Conservation (phyloP, 2,797 vertebrate genomes). For the Brotula barbata region DNA sequence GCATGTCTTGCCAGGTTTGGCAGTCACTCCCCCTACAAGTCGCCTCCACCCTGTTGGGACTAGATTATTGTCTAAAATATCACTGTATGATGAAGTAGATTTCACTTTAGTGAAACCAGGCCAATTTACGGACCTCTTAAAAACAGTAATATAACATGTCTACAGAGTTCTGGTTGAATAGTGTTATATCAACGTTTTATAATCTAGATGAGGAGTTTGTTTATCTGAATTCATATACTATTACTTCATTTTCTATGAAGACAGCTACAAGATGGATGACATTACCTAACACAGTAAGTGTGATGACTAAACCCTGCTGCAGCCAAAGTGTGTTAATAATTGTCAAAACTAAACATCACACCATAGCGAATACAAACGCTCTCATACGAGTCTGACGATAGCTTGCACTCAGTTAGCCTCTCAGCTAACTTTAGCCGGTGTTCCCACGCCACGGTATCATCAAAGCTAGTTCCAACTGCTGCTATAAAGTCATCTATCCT, state of each 20-base stretch:
- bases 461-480: too few species aligned
- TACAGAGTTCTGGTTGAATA: too few species aligned
- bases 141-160: too few species aligned
- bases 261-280: neutral
- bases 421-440: constrained; percentile 3
- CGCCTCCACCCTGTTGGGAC: too few species aligned
- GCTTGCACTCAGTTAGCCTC: neutral
- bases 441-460: neutral
- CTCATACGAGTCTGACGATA: constrained; percentile 11
- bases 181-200: too few species aligned
- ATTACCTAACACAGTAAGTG: neutral
- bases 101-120: too few species aligned
- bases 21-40: too few species aligned
- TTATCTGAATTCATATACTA: too few species aligned
- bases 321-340: neutral
- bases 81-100: neutral
- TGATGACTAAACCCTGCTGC: neutral
- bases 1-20: too few species aligned
- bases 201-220: too few species aligned
- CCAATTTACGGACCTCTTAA: too few species aligned
- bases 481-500: neutral
- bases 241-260: too few species aligned
- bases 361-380: constrained; percentile 2
- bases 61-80: neutral
- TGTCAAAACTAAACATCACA: constrained; percentile 7